Evolutionary conservation across 2,113 vertebrate genomes (phyloP), one percentile per base, ranked within the genome.

Genomic region (Neopipo cinnamomea): DNA sequence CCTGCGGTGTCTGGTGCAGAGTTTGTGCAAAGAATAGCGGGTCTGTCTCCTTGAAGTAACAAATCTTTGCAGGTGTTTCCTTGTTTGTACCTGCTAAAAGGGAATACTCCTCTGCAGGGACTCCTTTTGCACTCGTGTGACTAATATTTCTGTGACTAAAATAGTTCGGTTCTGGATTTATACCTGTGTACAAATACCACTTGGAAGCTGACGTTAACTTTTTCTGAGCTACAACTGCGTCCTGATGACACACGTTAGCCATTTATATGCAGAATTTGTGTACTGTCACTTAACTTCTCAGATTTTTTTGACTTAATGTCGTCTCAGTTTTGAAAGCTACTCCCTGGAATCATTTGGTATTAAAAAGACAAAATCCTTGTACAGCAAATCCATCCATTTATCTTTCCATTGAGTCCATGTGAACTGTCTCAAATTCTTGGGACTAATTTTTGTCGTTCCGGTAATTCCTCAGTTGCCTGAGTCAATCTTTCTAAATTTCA

Each of bases 91-190:
- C 96, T 93, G 85, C 97, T 96, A 88, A 98, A 98, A 97, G 97
- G 97, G 96, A 97, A 96, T 96, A 94, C 73, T 97, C 89, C 95
- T 97, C 96, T 97, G 97, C 98, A 98, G 97, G 97, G 96, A 97
- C 97, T 97, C 85, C 95, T 97, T 97, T 98, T 98, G 97, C 97
- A 98, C 97, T 98, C 97, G 95, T 85, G 92, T 98, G 97, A 98
- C 96, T 98, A 97, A 98, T 96, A 87, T 97, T 98, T 98, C 96
- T 98, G 79, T 96, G 91, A 97, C 93, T 95, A 97, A 94, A 76
- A 49, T 79, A 61, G 90, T 96, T 78, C 83, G 8, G 85, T 97
- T 97, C 76, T 93, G 96, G 96, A 96, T 97, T 97, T 97, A 72
- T 97, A 97, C 96, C 85, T 56, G 39, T 97, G 96, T 98, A 75